These are phyloP conservation scores for Phoenoteleia sp. DNA, from an alignment of 2,888 invertebrate genomes.

Conservation along the genomic window DNA sequence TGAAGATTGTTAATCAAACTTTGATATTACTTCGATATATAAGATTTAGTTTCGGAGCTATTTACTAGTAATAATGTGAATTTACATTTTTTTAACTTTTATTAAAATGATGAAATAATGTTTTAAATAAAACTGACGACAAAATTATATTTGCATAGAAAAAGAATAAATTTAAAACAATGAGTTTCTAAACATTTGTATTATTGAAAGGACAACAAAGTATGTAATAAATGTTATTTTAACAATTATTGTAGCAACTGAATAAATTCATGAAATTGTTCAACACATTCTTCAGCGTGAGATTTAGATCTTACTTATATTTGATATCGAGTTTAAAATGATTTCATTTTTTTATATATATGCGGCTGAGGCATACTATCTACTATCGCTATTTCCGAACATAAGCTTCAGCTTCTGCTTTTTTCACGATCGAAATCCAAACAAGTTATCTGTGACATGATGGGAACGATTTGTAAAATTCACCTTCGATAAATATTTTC, in stretches of 20 bases:
- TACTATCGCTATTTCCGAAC: conserved; percentile 82
- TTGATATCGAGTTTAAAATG: conserved; percentile 78
- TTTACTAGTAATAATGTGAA: background rate
- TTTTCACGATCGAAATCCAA: conserved; percentile 48
- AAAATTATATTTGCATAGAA: no score
- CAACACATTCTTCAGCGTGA: no score
- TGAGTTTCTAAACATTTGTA: no score
- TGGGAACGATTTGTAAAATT: conserved; percentile 53
- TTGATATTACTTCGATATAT: conserved; percentile 33
- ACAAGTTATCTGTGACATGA: conserved; percentile 40
- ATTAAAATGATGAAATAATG: no score
- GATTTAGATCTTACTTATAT: conserved; percentile 74
- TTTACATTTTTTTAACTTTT: background rate
- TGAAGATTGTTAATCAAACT: conserved; percentile 44
- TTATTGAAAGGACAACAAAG: no score
- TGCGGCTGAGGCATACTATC: conserved; percentile 76
- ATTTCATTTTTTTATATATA: conserved; percentile 82
- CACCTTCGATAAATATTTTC: conserved; percentile 46
- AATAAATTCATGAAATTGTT: no score
- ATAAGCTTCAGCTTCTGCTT: conserved; percentile 55
- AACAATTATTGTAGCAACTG: no score
- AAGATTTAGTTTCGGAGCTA: background rate
- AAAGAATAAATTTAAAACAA: no score
- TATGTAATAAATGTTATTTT: no score
- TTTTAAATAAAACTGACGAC: no score